Base-by-base conservation (phyloP, 2,888 invertebrate species). In the Spialia ferax region DNA sequence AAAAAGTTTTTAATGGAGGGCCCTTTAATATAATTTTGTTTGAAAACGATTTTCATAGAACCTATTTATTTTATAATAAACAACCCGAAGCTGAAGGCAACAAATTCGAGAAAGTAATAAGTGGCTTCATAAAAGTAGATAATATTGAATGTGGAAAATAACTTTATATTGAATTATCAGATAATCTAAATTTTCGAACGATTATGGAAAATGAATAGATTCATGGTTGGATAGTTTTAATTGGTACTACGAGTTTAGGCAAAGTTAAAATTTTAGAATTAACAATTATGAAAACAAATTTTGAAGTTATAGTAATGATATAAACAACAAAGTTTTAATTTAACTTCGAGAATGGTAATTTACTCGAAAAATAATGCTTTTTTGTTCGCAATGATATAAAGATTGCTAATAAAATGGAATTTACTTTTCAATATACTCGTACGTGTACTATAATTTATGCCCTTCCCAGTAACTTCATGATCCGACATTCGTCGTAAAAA, bases 41-140 rank as follows among this genome's bases (percentile, higher is more conserved):
- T 20, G 56, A 57, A 57, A 26, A 57, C 13, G 32, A 32, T 56
- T 56, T 56, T 57, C 56, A 38, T 35, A 13, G 38, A 57, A 20
- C 10, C n/a, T 35, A 57, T 38, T 38, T n/a, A 38, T 38, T 38
- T 57, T 35, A 13, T 20, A 35, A 15, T 18, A 13, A 32, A 57
- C 35, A 38, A 35, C 22, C 0, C 7, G 1, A 29, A 54, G 13
- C 38, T 22, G 52, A 23, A 22, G 52, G 7, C 20, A 57, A 38
- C 56, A n/a, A 57, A 57, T 38, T 57, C 1, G 18, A 18, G 7
- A 5, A 32, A 55, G 5, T 18, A 32, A 55, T 32, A 29, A 38
- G 22, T 4, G 11, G 2, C 13, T 50, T 50, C 5, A 48, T 22
- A 50, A 22, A 50, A 50, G 10, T n/a, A n/a, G n/a, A n/a, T 50